A percentile compares a stretch with the other conserved stretches of the same genome.
phyloP scores from a whole-genome alignment of 2,113 vertebrate genomes.

The Chaenocephalus aceratus region DNA sequence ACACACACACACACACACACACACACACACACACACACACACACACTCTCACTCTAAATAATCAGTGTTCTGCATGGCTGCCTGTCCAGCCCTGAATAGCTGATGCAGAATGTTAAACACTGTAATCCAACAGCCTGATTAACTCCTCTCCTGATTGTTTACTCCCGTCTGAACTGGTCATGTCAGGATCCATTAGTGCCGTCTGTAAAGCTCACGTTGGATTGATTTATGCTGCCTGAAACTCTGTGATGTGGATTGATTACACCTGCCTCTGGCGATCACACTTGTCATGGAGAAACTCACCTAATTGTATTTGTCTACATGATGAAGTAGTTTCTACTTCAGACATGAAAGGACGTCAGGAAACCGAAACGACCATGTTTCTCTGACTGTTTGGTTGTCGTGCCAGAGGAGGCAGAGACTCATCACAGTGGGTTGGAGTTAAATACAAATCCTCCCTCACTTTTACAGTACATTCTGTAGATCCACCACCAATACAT shows the following conservation, averaged over 20 bases:
- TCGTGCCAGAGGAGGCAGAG: conserved; percentile 16
- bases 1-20: conserved; percentile 24
- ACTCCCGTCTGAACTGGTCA: conserved; percentile 69
- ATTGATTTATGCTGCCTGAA: conserved; percentile 77
- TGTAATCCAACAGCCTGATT: conserved; percentile 69
- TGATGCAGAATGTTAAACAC: conserved; percentile 78
- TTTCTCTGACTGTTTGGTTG: conserved; percentile 42
- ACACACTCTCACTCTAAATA: conserved; percentile 54
- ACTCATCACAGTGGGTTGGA: conserved; percentile 12
- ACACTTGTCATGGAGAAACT: conserved; percentile 67
- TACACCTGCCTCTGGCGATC: conserved; percentile 69
- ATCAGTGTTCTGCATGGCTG: conserved; percentile 73
- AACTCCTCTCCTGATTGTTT: conserved; percentile 76
- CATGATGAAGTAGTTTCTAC: conserved; percentile 75
- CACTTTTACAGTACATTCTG: not conserved
- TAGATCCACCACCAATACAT: not conserved
- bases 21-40: conserved; percentile 30
- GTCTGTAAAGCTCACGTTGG: conserved; percentile 57
- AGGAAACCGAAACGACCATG: conserved; percentile 25
- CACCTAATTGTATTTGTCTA: conserved; percentile 71
- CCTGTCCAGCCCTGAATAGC: conserved; percentile 52
- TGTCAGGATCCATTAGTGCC: conserved; percentile 68
- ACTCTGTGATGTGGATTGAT: conserved; percentile 74
- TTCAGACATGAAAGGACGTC: conserved; percentile 65
- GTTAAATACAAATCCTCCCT: conserved; percentile 18